phyloP scores from a whole-genome alignment of 2,888 invertebrate genomes.

The Caenorhabditis doughertyi region DNA sequence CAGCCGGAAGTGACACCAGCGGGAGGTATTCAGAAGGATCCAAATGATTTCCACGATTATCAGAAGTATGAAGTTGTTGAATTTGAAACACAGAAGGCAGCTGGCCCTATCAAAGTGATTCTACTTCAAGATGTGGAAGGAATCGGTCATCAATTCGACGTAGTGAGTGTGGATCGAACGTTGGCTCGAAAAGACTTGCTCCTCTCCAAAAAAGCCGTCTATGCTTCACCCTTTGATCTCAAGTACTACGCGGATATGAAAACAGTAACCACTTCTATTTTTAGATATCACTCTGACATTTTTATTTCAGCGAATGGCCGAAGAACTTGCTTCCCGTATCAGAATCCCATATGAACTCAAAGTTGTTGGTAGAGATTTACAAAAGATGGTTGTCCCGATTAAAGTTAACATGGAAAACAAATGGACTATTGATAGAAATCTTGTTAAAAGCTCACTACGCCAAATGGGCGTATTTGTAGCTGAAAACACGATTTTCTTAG shows the following conservation, averaged over 20 bases:
- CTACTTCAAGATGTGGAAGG: conserved; percentile 80
- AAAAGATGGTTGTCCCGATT: conserved; percentile 75
- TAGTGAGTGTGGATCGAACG: conserved; percentile 75
- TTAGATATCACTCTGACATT: too few relatives aligned
- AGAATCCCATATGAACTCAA: conserved; percentile 78
- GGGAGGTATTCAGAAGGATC: conserved; percentile 76
- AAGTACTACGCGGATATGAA: conserved; percentile 80
- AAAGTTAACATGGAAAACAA: conserved; percentile 79
- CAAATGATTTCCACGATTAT: conserved; percentile 75
- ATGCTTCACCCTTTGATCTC: conserved; percentile 81
- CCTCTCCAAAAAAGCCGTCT: conserved; percentile 76
- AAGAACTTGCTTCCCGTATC: conserved; percentile 77
- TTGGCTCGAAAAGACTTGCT: conserved; percentile 76
- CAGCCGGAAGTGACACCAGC: conserved; percentile 73
- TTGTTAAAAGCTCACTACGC: conserved; percentile 75
- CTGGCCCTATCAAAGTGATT: conserved; percentile 78
- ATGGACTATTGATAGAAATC: conserved; percentile 76
- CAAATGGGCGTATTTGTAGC: conserved; percentile 85
- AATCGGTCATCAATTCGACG: conserved; percentile 80
- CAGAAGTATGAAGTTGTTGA: conserved; percentile 75
- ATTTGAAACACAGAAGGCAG: conserved; percentile 70
- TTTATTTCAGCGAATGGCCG: conserved; percentile 75
- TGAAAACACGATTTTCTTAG: conserved; percentile 89
- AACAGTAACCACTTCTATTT: too few relatives aligned
- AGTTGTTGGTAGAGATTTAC: conserved; percentile 73